Conservation (phyloP, 1,140 invertebrate species). For the Procambarus clarkii region DNA sequence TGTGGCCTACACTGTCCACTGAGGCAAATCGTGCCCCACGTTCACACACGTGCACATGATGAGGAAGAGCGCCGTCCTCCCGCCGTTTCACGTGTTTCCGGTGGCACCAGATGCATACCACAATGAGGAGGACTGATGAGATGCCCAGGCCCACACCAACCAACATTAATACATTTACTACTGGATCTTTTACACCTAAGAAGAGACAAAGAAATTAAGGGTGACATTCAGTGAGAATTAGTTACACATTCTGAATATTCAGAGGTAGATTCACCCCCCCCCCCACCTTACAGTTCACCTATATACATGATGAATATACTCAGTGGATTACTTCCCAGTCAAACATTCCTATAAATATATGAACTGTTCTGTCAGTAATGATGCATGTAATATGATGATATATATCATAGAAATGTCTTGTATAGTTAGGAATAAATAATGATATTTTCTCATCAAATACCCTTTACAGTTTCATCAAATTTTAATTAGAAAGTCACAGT, state of each 20-base stretch:
- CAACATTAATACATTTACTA: slow-evolving; percentile 73
- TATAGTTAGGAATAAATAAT: too few species aligned
- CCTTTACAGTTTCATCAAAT: too few species aligned
- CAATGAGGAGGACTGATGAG: slow-evolving; percentile 67
- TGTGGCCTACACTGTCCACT: slow-evolving; percentile 72
- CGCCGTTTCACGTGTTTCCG: slow-evolving; percentile 62
- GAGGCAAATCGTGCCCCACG: slow-evolving; percentile 71
- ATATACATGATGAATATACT: too few species aligned
- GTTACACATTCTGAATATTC: neutral
- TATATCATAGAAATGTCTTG: too few species aligned
- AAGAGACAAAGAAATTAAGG: slow-evolving; percentile 21
- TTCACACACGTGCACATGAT: slow-evolving; percentile 70
- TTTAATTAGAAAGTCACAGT: too few species aligned
- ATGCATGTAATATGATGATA: too few species aligned
- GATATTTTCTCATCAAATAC: too few species aligned
- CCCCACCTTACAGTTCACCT: too few species aligned
- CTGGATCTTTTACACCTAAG: slow-evolving; percentile 71
- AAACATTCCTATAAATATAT: too few species aligned
- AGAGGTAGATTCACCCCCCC: neutral
- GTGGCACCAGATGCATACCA: slow-evolving; percentile 72
- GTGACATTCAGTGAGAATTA: neutral
- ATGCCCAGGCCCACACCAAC: slow-evolving; percentile 70
- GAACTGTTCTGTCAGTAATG: too few species aligned
- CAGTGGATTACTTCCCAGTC: too few species aligned
- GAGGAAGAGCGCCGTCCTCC: slow-evolving; percentile 62